A percentile compares a stretch with the other conserved stretches of the same genome.
Conservation (phyloP, 2,888 invertebrate species). For the Andrena camellia region DNA sequence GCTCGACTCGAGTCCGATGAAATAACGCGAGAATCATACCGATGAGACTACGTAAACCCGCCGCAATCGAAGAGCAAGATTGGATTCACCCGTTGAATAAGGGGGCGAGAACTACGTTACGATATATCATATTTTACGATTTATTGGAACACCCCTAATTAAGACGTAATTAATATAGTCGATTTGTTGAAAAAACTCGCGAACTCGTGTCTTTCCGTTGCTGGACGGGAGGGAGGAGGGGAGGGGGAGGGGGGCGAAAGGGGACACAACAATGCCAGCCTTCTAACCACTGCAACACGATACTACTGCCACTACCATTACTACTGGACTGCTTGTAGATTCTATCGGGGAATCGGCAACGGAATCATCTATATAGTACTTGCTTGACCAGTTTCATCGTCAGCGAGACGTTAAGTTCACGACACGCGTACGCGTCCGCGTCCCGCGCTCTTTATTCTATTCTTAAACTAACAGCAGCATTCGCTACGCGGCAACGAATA, state of each 20-base stretch:
- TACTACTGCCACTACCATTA: no score
- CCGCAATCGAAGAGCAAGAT: constrained; percentile 71
- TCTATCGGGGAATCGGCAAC: constrained; percentile 15
- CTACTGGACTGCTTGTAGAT: neutral
- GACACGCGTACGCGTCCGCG: neutral
- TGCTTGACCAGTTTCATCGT: constrained; percentile 6
- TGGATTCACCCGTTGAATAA: constrained; percentile 62
- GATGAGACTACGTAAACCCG: constrained; percentile 63
- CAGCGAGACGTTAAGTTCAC: constrained; percentile 3
- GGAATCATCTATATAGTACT: constrained; percentile 3
- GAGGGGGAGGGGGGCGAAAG: constrained; percentile 5
- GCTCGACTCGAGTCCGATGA: neutral
- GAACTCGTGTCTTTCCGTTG: constrained; percentile 48
- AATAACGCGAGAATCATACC: neutral
- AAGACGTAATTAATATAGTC: constrained; percentile 45
- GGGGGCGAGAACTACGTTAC: constrained; percentile 59
- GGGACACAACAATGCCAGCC: neutral
- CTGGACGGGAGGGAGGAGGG: neutral
- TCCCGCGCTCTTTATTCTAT: neutral
- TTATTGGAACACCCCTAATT: constrained; percentile 66
- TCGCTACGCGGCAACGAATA: constrained; percentile 16
- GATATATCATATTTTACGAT: constrained; percentile 50
- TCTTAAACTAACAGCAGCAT: constrained; percentile 1
- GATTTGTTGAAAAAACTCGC: constrained; percentile 37
- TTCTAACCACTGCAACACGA: constrained; percentile 1